Conservation (phyloP, 2,113 vertebrate species). For the Gallinago media region DNA sequence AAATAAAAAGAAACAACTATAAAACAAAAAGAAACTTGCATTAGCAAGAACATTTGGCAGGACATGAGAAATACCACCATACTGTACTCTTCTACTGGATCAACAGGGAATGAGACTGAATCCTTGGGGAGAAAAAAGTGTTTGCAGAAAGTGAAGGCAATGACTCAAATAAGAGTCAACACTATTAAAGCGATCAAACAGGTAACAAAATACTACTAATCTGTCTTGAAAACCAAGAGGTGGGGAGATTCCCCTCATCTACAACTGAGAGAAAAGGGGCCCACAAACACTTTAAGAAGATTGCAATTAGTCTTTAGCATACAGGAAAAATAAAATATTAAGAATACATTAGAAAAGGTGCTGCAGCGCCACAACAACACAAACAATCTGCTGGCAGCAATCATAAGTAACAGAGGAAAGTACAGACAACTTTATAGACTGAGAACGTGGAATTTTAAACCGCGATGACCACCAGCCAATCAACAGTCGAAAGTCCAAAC, state of each 20-base stretch:
- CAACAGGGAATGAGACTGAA: not conserved
- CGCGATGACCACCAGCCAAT: not conserved
- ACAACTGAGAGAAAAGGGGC: not conserved
- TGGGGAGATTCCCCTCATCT: not conserved
- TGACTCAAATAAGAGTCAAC: not conserved
- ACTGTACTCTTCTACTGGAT: not conserved
- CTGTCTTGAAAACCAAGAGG: not conserved
- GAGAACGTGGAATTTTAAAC: not conserved
- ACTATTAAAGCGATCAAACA: not conserved
- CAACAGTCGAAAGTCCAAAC: not conserved
- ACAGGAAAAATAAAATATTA: not conserved
- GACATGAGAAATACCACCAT: not conserved
- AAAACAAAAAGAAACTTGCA: not conserved
- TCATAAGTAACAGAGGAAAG: not conserved
- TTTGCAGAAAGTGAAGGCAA: not conserved
- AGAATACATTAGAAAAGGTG: not conserved
- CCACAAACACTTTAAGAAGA: not conserved
- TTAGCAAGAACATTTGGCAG: not conserved
- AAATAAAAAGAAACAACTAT: not conserved
- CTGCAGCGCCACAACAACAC: not conserved
- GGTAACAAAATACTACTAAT: not conserved
- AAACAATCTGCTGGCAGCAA: not conserved
- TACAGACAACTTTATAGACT: not conserved
- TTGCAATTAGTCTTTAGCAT: fast-evolving
- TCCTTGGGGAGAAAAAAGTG: fast-evolving